A percentile compares a stretch with the other conserved stretches of the same genome.
phyloP scores from a whole-genome alignment of 2,888 invertebrate genomes.

The Habrosyne pyritoides region DNA sequence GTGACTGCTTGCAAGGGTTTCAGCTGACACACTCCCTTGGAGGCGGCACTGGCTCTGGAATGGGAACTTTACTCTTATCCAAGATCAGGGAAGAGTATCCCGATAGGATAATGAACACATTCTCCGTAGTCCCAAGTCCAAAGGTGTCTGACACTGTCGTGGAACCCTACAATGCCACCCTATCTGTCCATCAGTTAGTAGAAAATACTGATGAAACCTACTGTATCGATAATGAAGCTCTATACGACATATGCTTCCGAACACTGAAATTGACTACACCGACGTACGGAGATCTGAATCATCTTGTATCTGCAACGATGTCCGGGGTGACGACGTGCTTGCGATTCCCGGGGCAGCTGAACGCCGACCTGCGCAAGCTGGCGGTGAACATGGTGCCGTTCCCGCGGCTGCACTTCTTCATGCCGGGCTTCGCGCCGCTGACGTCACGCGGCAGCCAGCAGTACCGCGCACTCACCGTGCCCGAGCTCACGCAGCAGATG shows the following conservation, averaged over 20 bases:
- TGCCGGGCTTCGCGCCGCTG: conserved; percentile 85
- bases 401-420: conserved; percentile 85
- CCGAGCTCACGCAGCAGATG: conserved; percentile 95
- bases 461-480: conserved; percentile 93
- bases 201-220: conserved; percentile 87
- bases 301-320: conserved; percentile 71
- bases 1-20: conserved; percentile 87
- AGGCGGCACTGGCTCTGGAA: conserved; percentile 90
- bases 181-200: conserved; percentile 86
- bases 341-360: conserved; percentile 71
- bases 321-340: conserved; percentile 75
- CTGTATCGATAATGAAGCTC: conserved; percentile 90
- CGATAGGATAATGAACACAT: conserved; percentile 88
- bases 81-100: conserved; percentile 90
- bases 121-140: conserved; percentile 88
- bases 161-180: conserved; percentile 87
- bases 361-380: conserved; percentile 88
- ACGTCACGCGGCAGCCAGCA: conserved; percentile 93
- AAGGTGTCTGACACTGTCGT: conserved; percentile 90
- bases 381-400: conserved; percentile 87
- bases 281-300: conserved; percentile 90
- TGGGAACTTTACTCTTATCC: conserved; percentile 88
- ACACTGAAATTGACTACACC: conserved; percentile 89
- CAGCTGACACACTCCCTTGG: conserved; percentile 88
- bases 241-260: conserved; percentile 91